phyloP scores from a whole-genome alignment of 30 jellyfish, hydroid and myxozoan species.

The Pelagia noctiluca region DNA sequence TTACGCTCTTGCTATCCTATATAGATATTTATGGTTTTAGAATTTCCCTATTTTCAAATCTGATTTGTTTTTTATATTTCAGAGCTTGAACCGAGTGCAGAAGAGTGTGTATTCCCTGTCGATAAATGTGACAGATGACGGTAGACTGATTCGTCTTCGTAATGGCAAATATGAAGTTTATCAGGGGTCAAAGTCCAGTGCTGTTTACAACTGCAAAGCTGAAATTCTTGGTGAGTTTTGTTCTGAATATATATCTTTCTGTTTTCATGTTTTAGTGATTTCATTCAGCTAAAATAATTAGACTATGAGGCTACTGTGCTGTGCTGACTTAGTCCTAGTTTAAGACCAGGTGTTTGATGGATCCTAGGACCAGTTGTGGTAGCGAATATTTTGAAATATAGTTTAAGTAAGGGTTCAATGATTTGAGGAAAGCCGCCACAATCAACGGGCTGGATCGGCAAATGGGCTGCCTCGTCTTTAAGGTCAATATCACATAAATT shows the following conservation, averaged over 20 bases:
- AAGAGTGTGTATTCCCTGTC: conserved; percentile 20
- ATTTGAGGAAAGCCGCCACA: no score
- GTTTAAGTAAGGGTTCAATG: no score
- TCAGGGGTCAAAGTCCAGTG: conserved; percentile 44
- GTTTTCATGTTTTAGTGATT: background rate
- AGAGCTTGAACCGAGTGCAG: conserved; percentile 40
- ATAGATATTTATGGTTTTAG: background rate
- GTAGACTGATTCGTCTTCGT: conserved; percentile 37
- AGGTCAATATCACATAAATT: no score
- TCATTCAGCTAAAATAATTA: background rate
- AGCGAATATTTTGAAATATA: no score
- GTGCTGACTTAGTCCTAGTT: background rate
- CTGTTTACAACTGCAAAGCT: conserved; percentile 42
- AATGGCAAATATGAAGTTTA: conserved; percentile 11
- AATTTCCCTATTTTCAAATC: background rate
- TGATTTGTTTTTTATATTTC: no score
- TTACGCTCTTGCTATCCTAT: background rate
- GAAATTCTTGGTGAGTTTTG: conserved; percentile 56
- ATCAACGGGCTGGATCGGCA: no score
- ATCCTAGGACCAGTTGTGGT: no score
- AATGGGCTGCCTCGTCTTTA: no score
- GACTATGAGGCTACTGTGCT: background rate
- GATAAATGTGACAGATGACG: conserved; percentile 68
- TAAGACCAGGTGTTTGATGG: background rate
- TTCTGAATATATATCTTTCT: background rate